These are phyloP conservation scores for Stenopsyche tienmushanensis DNA, from an alignment of 1,140 invertebrate genomes.

Conservation along the genomic window DNA sequence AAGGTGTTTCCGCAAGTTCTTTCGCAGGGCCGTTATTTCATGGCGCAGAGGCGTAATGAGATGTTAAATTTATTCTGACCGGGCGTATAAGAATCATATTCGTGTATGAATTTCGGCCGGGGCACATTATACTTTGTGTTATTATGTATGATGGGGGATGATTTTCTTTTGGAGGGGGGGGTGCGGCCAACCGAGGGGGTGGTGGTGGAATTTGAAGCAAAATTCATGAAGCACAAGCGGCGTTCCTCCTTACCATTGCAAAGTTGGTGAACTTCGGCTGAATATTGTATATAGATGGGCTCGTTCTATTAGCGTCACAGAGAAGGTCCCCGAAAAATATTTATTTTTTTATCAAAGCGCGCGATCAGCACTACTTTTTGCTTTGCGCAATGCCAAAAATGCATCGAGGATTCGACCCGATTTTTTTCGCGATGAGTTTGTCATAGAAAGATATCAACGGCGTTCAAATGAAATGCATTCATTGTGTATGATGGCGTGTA, in stretches of 20 bases:
- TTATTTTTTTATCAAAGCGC: not conserved
- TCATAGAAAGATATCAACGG: no score
- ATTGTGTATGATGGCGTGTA: no score
- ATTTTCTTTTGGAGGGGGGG: constrained; percentile 24
- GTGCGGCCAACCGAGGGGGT: no score
- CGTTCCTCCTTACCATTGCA: constrained; percentile 58
- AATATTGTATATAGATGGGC: constrained; percentile 42
- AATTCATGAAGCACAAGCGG: constrained; percentile 48
- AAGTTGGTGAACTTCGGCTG: constrained; percentile 48
- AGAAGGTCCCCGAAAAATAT: constrained; percentile 17
- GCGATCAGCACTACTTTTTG: no score
- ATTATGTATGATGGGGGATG: constrained; percentile 42
- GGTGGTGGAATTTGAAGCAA: constrained; percentile 48
- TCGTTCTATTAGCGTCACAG: constrained; percentile 39
- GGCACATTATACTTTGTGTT: constrained; percentile 60
- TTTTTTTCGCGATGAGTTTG: no score
- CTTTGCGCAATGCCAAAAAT: no score
- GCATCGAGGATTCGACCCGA: no score
- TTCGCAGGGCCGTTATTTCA: no score
- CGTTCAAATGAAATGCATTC: no score
- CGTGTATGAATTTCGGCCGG: constrained; percentile 56
- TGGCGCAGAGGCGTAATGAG: constrained; percentile 31
- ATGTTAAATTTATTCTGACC: constrained; percentile 40
- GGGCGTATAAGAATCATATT: constrained; percentile 48
- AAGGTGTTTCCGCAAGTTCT: constrained; percentile 5